Conservation (phyloP, 2,888 invertebrate genomes). For the Lochmaea capreae region DNA sequence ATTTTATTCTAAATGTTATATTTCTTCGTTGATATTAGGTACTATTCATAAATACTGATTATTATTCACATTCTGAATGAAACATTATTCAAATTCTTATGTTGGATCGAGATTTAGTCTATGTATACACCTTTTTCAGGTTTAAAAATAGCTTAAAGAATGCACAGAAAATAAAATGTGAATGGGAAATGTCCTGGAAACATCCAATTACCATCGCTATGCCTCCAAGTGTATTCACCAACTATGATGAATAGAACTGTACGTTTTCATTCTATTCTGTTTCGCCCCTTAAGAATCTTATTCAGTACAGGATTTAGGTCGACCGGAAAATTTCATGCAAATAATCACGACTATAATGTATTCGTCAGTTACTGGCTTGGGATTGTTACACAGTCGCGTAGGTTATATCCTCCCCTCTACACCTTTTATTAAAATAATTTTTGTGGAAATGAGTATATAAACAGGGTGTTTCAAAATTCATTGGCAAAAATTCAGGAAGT, state of each 20-base stretch:
- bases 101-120: too few species aligned
- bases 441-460: too few species aligned
- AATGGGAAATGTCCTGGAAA: conserved; percentile 23
- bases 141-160: conserved; percentile 1
- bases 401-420: too few species aligned
- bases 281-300: conserved; percentile 12
- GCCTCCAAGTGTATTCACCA: conserved; percentile 21
- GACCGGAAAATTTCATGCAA: not conserved
- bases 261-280: conserved; percentile 23
- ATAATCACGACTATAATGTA: not conserved
- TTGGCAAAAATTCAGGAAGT: too few species aligned
- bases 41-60: too few species aligned
- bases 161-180: conserved; percentile 3
- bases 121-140: not conserved
- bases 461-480: too few species aligned
- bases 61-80: too few species aligned
- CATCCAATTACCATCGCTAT: conserved; percentile 33
- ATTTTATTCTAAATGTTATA: too few species aligned
- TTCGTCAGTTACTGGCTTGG: conserved; percentile 4
- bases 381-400: too few species aligned
- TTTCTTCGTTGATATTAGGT: too few species aligned
- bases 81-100: too few species aligned
- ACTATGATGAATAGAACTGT: conserved; percentile 25
- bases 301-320: not conserved
- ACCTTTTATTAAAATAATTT: not conserved